Conservation (phyloP, 2,797 vertebrate genomes). For the Ceyx erithaca region DNA sequence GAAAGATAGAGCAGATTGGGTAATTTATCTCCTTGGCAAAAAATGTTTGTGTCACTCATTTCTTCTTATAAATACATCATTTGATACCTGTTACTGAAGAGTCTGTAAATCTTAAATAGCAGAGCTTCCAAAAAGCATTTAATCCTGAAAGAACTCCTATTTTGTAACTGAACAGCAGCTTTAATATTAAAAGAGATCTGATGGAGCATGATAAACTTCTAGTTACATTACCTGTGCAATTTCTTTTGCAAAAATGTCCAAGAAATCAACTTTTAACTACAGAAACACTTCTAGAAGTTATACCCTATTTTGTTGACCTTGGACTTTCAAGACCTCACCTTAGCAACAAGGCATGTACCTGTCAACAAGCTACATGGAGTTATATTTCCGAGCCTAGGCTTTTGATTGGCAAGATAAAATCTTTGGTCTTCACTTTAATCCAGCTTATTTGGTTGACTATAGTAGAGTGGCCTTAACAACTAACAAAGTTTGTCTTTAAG, state of each 20-base stretch:
- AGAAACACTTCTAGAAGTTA: background rate
- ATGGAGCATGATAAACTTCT: background rate
- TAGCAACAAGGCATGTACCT: background rate
- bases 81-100: constrained; percentile 5
- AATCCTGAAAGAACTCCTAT: background rate
- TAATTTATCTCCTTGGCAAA: constrained; percentile 15
- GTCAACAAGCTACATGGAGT: background rate
- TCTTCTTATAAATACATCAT: constrained; percentile 29
- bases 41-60: background rate
- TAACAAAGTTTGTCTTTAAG: background rate
- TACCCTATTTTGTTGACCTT: background rate
- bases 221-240: background rate
- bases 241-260: background rate
- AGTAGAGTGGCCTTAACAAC: background rate
- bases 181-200: background rate
- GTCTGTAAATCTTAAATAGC: background rate
- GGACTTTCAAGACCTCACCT: background rate
- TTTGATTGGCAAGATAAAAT: background rate
- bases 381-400: background rate
- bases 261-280: background rate
- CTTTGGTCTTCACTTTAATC: background rate
- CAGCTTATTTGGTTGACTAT: background rate
- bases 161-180: background rate
- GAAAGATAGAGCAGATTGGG: background rate
- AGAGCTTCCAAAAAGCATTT: background rate